Percentiles rank a stretch among this genome's conserved stretches.
These are phyloP conservation scores for Sminthurinus aureus DNA, from an alignment of 2,888 invertebrate species.

Conservation along the genomic window DNA sequence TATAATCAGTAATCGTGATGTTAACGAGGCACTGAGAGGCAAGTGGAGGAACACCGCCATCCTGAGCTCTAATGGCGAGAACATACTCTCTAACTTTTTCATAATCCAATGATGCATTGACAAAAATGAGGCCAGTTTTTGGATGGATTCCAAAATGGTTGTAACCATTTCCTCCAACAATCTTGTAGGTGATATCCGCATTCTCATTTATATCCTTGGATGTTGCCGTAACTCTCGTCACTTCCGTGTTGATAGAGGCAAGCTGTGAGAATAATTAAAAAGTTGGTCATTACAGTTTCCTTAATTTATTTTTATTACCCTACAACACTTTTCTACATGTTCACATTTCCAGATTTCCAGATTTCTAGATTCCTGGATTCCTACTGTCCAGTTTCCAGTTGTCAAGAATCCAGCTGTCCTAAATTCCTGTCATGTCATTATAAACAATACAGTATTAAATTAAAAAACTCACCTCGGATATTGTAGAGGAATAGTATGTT, in stretches of 20 bases:
- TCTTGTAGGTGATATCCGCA: slow-evolving; percentile 87
- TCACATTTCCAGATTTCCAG: too few species aligned
- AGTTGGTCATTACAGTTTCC: background rate
- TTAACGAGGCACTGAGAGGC: slow-evolving; percentile 88
- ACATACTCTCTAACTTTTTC: slow-evolving; percentile 86
- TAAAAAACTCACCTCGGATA: slow-evolving; percentile 70
- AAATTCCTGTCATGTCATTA: background rate
- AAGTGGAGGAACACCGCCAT: slow-evolving; percentile 87
- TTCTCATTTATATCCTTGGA: slow-evolving; percentile 92
- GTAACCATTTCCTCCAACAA: slow-evolving; percentile 88
- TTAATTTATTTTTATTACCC: background rate
- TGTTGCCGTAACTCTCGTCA: slow-evolving; percentile 86
- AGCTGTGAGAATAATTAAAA: slow-evolving; percentile 62
- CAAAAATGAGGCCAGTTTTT: slow-evolving; percentile 72
- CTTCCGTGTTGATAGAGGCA: slow-evolving; percentile 78
- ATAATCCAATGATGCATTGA: slow-evolving; percentile 84
- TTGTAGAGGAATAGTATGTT: slow-evolving; percentile 77
- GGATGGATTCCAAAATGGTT: slow-evolving; percentile 81
- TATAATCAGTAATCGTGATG: slow-evolving; percentile 83
- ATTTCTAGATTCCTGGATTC: too few species aligned
- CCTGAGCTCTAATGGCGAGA: slow-evolving; percentile 87
- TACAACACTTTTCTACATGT: background rate
- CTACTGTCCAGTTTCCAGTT: background rate
- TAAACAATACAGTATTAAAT: background rate
- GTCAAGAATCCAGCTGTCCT: background rate